A percentile compares a stretch with the other conserved stretches of the same genome.
Evolutionary conservation across 2,113 vertebrate genomes (phyloP).

Genomic region (Panthera uncia): DNA sequence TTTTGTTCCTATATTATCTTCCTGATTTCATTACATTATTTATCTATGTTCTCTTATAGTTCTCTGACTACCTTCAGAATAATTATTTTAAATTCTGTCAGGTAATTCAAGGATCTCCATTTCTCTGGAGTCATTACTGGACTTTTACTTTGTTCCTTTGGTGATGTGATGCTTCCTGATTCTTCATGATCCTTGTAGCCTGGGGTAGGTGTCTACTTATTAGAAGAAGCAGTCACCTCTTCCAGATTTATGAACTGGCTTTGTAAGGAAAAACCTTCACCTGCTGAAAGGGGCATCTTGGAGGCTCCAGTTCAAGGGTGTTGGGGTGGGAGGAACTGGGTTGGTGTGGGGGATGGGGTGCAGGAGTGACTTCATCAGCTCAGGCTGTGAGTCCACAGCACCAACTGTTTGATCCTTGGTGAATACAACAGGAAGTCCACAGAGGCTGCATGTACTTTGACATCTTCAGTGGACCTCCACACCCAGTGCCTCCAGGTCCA

Average conservation of each 20-base stretch:
- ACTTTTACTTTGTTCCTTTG: not conserved
- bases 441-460: not conserved
- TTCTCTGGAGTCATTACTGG: not conserved
- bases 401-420: not conserved
- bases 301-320: not conserved
- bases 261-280: not conserved
- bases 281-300: not conserved
- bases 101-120: not conserved
- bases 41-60: not conserved
- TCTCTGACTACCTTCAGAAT: not conserved
- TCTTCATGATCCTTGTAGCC: not conserved
- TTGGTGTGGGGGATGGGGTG: not conserved
- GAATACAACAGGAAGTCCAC: not conserved
- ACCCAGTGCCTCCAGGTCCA: not conserved
- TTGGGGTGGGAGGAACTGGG: not conserved
- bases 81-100: not conserved
- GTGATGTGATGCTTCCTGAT: not conserved
- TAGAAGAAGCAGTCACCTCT: not conserved
- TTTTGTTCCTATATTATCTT: not conserved
- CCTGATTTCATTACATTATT: not conserved
- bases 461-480: not conserved
- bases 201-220: not conserved
- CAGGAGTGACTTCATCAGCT: not conserved
- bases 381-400: not conserved
- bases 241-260: not conserved